Evolutionary conservation across 2,113 vertebrate species (phyloP).

Genomic region (Peucedramus taeniatus): DNA sequence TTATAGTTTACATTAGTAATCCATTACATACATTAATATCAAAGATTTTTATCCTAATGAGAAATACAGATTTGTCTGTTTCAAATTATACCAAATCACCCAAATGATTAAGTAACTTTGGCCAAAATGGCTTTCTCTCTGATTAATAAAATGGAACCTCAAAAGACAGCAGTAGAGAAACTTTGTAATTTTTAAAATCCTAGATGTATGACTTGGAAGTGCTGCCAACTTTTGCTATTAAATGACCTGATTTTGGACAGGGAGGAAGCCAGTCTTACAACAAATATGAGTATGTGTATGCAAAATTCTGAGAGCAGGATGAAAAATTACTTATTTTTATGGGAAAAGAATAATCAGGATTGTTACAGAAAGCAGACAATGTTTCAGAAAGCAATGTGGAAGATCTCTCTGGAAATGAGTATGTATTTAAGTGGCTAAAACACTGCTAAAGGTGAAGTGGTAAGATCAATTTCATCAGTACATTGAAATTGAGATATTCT

Average conservation of each 20-base stretch:
- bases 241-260: not conserved
- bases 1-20: not conserved
- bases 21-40: not conserved
- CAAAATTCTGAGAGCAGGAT: not conserved
- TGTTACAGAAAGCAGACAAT: not conserved
- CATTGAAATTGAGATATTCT: not conserved
- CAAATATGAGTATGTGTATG: not conserved
- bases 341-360: not conserved
- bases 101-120: not conserved
- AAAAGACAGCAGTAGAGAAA: not conserved
- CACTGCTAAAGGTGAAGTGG: not conserved
- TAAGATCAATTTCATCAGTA: not conserved
- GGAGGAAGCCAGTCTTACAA: not conserved
- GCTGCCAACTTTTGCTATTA: not conserved
- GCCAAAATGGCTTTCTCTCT: conserved; percentile 10
- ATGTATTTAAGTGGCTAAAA: not conserved
- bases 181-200: not conserved
- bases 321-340: not conserved
- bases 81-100: not conserved
- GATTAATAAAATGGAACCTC: not conserved
- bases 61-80: not conserved
- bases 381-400: not conserved
- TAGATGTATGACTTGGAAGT: not conserved
- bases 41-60: not conserved
- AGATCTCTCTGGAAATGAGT: not conserved